Evolutionary conservation across 2,113 vertebrate genomes (phyloP).

Genomic region (Trinectes maculatus): DNA sequence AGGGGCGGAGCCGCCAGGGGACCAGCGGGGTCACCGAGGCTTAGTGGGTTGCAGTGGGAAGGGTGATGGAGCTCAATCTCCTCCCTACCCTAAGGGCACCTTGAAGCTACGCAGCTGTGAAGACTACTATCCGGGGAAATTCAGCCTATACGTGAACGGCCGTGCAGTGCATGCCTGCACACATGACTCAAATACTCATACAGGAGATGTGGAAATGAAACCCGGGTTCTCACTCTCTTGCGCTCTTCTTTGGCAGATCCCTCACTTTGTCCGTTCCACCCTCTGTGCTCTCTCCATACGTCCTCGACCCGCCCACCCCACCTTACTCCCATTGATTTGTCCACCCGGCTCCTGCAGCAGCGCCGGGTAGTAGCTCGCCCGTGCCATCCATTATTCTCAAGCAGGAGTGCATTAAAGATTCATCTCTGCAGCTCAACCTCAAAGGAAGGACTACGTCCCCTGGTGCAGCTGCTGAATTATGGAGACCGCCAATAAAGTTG

Average conservation of each 20-base stretch:
- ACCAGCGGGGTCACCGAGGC: slow-evolving; percentile 48
- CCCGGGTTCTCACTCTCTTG: slow-evolving; percentile 4
- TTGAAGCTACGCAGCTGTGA: slow-evolving; percentile 61
- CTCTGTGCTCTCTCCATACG: slow-evolving; percentile 25
- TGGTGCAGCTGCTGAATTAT: slow-evolving; percentile 84
- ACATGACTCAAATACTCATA: slow-evolving; percentile 8
- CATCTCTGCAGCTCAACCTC: slow-evolving; percentile 79
- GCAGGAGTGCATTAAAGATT: slow-evolving; percentile 80
- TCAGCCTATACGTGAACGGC: slow-evolving; percentile 25
- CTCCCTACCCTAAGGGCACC: slow-evolving; percentile 53
- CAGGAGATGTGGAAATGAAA: slow-evolving; percentile 6
- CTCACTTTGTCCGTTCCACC: slow-evolving; percentile 25
- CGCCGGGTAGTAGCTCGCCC: slow-evolving; percentile 59
- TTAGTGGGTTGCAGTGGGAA: slow-evolving; percentile 62
- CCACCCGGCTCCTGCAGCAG: slow-evolving; percentile 49
- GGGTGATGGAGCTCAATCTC: slow-evolving; percentile 72
- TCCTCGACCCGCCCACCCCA: slow-evolving; percentile 19
- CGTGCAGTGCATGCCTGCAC: slow-evolving; percentile 5
- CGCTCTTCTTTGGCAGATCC: not conserved
- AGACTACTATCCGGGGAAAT: slow-evolving; percentile 48
- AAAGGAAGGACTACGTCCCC: slow-evolving; percentile 80
- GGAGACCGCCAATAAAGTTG: slow-evolving; percentile 81
- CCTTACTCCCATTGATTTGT: slow-evolving; percentile 36
- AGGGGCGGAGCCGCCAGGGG: slow-evolving; percentile 29
- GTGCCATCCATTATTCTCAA: slow-evolving; percentile 79